Evolutionary conservation across 2,888 invertebrate genomes (phyloP).

Genomic region (Caenorhabditis plicata): DNA sequence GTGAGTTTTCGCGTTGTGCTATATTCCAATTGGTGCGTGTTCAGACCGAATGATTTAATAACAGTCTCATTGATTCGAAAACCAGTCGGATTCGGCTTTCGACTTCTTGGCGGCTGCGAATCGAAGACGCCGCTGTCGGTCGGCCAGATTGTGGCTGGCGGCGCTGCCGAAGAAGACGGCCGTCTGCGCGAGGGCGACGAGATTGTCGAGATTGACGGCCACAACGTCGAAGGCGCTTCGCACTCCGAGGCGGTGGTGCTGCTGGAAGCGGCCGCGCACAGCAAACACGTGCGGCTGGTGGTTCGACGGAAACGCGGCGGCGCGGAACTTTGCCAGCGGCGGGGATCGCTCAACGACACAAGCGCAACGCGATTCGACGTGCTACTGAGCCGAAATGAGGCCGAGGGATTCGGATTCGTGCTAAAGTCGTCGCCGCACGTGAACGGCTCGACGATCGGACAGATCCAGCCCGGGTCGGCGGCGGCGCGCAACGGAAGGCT

Average conservation of each 20-base stretch:
- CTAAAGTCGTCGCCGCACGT: conserved; percentile 92
- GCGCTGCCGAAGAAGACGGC: conserved; percentile 88
- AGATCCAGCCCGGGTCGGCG: conserved; percentile 90
- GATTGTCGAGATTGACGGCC: conserved; percentile 76
- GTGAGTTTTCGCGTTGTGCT: conserved; percentile 24
- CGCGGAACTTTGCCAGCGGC: conserved; percentile 7
- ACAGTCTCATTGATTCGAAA: conserved; percentile 83
- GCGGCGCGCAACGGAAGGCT: conserved; percentile 76
- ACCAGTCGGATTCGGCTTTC: conserved; percentile 92
- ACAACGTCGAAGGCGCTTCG: conserved; percentile 76
- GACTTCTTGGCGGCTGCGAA: conserved; percentile 92
- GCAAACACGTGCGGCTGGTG: conserved; percentile 82
- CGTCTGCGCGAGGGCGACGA: conserved; percentile 88
- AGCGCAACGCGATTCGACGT: conserved; percentile 32
- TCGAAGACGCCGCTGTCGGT: conserved; percentile 76
- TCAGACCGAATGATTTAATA: conserved; percentile 72
- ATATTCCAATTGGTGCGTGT: conserved; percentile 27
- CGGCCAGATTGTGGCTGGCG: conserved; percentile 92
- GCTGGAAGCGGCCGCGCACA: conserved; percentile 84
- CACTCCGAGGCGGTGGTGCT: conserved; percentile 90
- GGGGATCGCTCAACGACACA: conserved; percentile 20
- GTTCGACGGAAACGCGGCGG: conserved; percentile 71
- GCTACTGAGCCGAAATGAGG: conserved; percentile 72
- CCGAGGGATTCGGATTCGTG: conserved; percentile 97
- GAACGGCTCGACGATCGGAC: conserved; percentile 86